A percentile compares a stretch with the other conserved stretches of the same genome.
Evolutionary conservation across 2,888 invertebrate genomes (phyloP).

Genomic region (Yponomeuta malinellus): DNA sequence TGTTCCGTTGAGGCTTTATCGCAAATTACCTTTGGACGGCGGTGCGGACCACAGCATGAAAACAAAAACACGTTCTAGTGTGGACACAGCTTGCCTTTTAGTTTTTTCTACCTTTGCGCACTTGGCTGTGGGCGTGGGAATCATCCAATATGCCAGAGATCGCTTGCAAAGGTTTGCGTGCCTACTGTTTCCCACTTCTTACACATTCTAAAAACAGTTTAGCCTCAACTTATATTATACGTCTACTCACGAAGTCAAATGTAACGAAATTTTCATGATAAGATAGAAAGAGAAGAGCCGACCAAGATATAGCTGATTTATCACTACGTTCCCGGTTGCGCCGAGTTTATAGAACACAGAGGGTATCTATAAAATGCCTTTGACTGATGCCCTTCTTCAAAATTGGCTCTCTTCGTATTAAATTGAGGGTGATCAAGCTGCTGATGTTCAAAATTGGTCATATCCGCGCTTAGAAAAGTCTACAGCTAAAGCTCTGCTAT

Average conservation of each 20-base stretch:
- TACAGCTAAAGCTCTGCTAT: too few relatives aligned
- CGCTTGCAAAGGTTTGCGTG: background rate
- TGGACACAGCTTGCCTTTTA: background rate
- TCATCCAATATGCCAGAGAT: background rate
- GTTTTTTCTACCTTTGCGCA: background rate
- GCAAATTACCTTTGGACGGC: background rate
- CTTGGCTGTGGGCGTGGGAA: background rate
- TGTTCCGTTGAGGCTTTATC: background rate
- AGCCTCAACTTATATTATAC: background rate
- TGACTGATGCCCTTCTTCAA: too few relatives aligned
- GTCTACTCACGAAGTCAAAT: background rate
- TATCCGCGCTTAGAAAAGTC: too few relatives aligned
- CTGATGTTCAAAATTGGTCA: too few relatives aligned
- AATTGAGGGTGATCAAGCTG: too few relatives aligned
- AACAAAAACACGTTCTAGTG: background rate
- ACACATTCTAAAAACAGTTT: background rate
- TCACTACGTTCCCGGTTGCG: too few relatives aligned
- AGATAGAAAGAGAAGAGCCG: too few relatives aligned
- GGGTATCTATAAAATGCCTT: too few relatives aligned
- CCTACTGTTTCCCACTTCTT: background rate
- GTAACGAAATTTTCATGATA: too few relatives aligned
- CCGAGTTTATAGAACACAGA: too few relatives aligned
- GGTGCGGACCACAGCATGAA: background rate
- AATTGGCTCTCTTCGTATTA: too few relatives aligned
- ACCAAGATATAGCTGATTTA: too few relatives aligned